Evolutionary conservation across 2,888 invertebrate genomes (phyloP), one percentile per base, ranked within the genome.

Genomic region (Agapetus fuscipes): DNA sequence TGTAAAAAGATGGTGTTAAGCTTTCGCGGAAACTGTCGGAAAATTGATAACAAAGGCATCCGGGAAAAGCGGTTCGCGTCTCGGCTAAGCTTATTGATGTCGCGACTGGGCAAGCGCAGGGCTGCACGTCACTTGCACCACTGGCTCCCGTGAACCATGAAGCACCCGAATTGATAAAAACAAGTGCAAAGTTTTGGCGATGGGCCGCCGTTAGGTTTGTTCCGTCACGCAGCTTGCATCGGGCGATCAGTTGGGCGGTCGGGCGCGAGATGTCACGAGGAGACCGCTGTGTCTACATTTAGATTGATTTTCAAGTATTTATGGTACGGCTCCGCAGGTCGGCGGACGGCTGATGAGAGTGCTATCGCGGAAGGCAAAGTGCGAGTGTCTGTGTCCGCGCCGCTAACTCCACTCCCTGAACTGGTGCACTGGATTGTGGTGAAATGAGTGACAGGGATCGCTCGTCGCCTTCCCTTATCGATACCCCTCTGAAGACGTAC

Each of bases 401-500:
- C 31, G 43, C n/a, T n/a, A n/a, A n/a, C n/a, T 43, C 34, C 37
- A 24, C 35, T 39, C 39, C 38, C 43, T 39, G 43, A 43, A 28
- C 38, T 30, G 43, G 35, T 34, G 34, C 26, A 24, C 27, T 20
- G 34, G 43, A 43, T 43, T 37, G 20, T 34, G 39, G 43, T 43
- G 46, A 38, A 75, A 86, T 86, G 86, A 85, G 85, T 74, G 85
- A 84, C 78, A 84, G 85, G 78, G 85, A 85, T 76, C 82, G 83
- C 72, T 80, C 79, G 69, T 86, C 84, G 73, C 85, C 85, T 67
- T 84, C 83, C 75, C 78, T 86, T 67, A 79, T 84, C 73, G 85
- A 86, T 76, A 83, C 82, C 73, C 85, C 85, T 71, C 75, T 81
- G 63, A 85, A 86, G 77, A 84, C 84, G 58, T 80, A 85, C 70